phyloP scores from a whole-genome alignment of 2,888 invertebrate genomes.

The Strigamia transsilvanica region DNA sequence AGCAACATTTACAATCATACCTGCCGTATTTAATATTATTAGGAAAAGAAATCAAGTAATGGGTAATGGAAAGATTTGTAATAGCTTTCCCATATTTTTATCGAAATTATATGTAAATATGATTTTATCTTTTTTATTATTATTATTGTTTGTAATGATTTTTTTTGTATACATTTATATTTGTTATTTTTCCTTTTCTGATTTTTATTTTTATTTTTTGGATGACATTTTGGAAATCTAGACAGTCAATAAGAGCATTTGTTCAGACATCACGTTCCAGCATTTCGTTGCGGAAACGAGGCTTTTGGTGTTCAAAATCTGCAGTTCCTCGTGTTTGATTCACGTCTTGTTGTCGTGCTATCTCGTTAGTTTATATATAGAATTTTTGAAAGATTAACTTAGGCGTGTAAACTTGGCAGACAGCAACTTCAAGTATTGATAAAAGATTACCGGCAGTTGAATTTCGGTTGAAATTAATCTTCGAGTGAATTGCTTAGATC shows the following conservation, averaged over 20 bases:
- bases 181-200: background rate
- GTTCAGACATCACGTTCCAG: background rate
- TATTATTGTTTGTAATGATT: too few relatives aligned
- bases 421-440: background rate
- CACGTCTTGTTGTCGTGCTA: background rate
- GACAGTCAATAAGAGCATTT: conserved; percentile 13
- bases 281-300: conserved; percentile 11
- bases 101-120: too few relatives aligned
- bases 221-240: background rate
- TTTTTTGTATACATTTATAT: too few relatives aligned
- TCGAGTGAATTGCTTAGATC: background rate
- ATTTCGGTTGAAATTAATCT: background rate
- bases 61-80: too few relatives aligned
- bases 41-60: too few relatives aligned
- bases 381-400: background rate
- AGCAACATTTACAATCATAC: too few relatives aligned
- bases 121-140: too few relatives aligned
- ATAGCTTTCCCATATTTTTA: too few relatives aligned
- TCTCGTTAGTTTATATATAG: background rate
- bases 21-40: too few relatives aligned
- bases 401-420: background rate
- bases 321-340: background rate
- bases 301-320: background rate
- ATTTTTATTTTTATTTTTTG: background rate
- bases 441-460: background rate